A percentile compares a stretch with the other conserved stretches of the same genome.
phyloP scores from a whole-genome alignment of 2,888 invertebrate species.

The Eupithecia exiguata region DNA sequence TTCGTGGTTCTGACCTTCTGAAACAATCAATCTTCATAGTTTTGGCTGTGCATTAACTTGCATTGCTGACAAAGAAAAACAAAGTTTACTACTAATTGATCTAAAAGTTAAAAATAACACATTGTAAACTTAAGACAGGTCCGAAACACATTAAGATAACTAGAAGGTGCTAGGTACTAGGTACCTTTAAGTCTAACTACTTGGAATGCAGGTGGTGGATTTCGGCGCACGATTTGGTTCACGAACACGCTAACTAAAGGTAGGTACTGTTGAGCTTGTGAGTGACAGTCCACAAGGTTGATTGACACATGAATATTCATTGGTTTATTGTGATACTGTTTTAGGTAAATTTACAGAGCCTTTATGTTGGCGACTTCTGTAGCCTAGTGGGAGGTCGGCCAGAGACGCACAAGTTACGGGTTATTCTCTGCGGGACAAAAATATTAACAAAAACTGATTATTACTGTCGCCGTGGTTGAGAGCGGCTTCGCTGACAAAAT shows the following conservation, averaged over 20 bases:
- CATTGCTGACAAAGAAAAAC: too few species aligned
- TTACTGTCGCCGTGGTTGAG: too few species aligned
- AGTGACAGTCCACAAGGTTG: conserved; percentile 18
- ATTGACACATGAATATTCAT: conserved; percentile 20
- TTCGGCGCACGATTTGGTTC: conserved; percentile 26
- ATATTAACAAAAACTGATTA: not conserved
- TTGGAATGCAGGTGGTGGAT: conserved; percentile 20
- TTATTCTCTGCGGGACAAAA: not conserved
- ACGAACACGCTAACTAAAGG: not conserved
- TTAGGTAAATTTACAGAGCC: not conserved
- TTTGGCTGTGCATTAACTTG: too few species aligned
- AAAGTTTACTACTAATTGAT: too few species aligned
- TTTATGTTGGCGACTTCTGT: not conserved
- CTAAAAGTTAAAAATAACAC: too few species aligned
- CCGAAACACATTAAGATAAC: too few species aligned
- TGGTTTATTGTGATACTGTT: not conserved
- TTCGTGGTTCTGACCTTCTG: too few species aligned
- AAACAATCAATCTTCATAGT: too few species aligned
- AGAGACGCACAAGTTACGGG: not conserved
- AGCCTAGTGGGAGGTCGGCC: not conserved
- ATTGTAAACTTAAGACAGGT: too few species aligned
- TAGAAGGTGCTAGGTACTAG: not conserved
- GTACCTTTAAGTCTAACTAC: not conserved
- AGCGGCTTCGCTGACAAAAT: too few species aligned
- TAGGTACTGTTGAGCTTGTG: not conserved